phyloP scores from a whole-genome alignment of 2,797 vertebrate genomes.

The Chaetodon trifasciatus region DNA sequence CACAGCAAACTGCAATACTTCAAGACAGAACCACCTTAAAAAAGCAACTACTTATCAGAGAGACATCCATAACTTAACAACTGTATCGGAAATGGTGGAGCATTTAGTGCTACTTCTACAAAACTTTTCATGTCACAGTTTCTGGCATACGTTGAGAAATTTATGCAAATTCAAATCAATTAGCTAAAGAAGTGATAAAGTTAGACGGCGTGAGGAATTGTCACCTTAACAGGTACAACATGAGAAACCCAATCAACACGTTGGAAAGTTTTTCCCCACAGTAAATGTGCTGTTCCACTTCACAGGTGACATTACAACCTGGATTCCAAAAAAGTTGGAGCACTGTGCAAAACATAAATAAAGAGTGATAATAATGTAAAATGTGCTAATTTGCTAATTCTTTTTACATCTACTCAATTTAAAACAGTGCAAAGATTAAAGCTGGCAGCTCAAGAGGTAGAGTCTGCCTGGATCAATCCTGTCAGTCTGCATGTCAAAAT shows the following conservation, averaged over 20 bases:
- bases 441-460: too few relatives aligned
- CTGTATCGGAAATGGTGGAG: rapidly evolving
- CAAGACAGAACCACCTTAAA: background rate
- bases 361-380: too few relatives aligned
- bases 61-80: background rate
- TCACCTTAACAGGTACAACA: background rate
- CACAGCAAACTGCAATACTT: background rate
- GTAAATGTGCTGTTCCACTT: background rate
- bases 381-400: too few relatives aligned
- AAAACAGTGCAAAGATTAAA: too few relatives aligned
- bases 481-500: too few relatives aligned
- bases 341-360: too few relatives aligned
- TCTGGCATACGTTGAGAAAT: background rate
- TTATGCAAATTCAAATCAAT: background rate
- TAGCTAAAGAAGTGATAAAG: background rate
- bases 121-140: background rate
- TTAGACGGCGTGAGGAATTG: background rate
- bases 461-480: too few relatives aligned
- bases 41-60: background rate
- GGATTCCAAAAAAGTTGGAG: too few relatives aligned
- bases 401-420: too few relatives aligned
- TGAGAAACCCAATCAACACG: slow-evolving; percentile 38
- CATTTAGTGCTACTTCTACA: background rate
- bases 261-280: background rate
- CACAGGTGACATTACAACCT: background rate